Evolutionary conservation across 2,797 vertebrate species (phyloP).

Genomic region (Arremon aurantiirostris): DNA sequence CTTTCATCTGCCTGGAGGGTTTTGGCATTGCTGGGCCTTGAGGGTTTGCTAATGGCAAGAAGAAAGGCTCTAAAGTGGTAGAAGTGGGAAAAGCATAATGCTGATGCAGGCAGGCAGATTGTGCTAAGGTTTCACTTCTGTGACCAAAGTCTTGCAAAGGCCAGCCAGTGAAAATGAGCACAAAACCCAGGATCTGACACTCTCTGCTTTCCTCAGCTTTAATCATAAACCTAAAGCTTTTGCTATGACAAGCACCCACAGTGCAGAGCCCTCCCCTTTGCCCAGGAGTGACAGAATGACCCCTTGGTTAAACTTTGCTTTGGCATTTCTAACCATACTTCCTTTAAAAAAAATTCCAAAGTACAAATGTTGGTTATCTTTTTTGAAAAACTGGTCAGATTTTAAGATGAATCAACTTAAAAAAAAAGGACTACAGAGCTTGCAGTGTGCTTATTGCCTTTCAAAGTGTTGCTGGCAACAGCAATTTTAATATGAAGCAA

Average conservation of each 20-base stretch:
- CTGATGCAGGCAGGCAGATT: conserved; percentile 12
- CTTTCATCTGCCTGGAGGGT: conserved; percentile 73
- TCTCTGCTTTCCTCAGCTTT: neutral
- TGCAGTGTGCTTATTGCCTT: neutral
- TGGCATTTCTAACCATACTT: neutral
- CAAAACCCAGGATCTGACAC: neutral
- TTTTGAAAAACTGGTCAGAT: accelerated
- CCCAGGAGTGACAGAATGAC: neutral
- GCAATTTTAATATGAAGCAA: neutral
- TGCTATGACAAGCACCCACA: neutral
- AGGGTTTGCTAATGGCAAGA: conserved; percentile 64
- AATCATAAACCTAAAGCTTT: neutral
- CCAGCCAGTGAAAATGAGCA: conserved; percentile 6
- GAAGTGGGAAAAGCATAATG: conserved; percentile 10
- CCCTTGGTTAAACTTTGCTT: neutral
- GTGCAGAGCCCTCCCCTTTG: neutral
- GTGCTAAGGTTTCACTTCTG: conserved; percentile 2
- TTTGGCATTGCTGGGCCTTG: conserved; percentile 34
- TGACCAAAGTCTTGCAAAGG: neutral
- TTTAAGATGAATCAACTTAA: neutral
- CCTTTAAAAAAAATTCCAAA: neutral
- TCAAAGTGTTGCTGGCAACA: neutral
- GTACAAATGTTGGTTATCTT: neutral
- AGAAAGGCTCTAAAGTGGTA: conserved; percentile 44
- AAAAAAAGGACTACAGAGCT: neutral